Evolutionary conservation across 2,888 invertebrate species (phyloP).

Genomic region (Scaptomyza reducta): DNA sequence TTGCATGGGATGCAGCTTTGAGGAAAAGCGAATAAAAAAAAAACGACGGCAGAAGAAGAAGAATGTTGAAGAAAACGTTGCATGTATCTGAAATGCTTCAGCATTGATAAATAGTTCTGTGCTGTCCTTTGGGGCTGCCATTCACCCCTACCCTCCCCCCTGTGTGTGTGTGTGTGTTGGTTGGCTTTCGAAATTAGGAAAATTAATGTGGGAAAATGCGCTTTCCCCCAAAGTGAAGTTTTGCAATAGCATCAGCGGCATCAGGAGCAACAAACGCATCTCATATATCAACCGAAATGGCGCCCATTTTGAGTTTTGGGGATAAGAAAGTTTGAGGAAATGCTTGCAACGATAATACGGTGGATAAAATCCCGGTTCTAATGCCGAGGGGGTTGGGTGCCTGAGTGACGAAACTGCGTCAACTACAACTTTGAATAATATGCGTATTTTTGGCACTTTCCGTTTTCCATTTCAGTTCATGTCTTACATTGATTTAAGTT

Average conservation of each 20-base stretch:
- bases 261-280: constrained; percentile 63
- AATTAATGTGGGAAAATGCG: constrained; percentile 78
- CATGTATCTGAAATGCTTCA: constrained; percentile 78
- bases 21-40: neutral
- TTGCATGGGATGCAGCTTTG: constrained; percentile 46
- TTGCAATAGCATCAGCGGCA: constrained; percentile 30
- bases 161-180: constrained; percentile 22
- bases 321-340: constrained; percentile 30
- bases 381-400: neutral
- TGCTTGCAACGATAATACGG: neutral
- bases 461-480: neutral
- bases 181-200: constrained; percentile 75
- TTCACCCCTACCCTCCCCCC: neutral
- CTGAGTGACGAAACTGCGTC: neutral
- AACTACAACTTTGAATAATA: constrained; percentile 28
- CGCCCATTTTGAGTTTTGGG: constrained; percentile 24
- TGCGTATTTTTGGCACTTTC: constrained; percentile 23
- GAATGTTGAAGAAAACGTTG: constrained; percentile 50
- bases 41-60: neutral
- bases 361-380: no score
- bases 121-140: constrained; percentile 62
- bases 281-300: constrained; percentile 61
- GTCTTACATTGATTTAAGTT: no score
- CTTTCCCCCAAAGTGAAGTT: constrained; percentile 64
- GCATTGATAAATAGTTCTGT: constrained; percentile 80